Conservation (phyloP, 1,140 invertebrate genomes). For the Musca domestica region DNA sequence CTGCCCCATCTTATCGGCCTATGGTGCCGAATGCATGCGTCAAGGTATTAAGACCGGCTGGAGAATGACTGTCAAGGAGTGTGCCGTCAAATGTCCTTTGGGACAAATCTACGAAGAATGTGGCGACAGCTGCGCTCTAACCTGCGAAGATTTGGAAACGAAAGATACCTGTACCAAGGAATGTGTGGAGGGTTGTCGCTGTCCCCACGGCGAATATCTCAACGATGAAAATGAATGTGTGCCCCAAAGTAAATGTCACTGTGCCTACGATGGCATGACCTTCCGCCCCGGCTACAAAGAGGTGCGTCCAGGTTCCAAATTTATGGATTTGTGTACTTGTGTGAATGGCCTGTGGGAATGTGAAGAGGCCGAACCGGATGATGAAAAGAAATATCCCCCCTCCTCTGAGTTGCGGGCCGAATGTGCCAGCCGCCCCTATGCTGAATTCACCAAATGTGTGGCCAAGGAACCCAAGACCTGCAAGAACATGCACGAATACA, state of each 20-base stretch:
- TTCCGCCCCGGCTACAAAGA: constrained; percentile 75
- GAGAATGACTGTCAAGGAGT: constrained; percentile 74
- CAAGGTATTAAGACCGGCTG: constrained; percentile 71
- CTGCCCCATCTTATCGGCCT: constrained; percentile 76
- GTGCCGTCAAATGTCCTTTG: constrained; percentile 71
- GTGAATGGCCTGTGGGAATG: constrained; percentile 73
- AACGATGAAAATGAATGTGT: constrained; percentile 73
- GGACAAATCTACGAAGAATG: constrained; percentile 80
- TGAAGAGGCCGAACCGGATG: constrained; percentile 60
- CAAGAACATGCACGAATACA: constrained; percentile 72
- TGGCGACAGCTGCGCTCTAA: constrained; percentile 70
- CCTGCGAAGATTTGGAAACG: constrained; percentile 64
- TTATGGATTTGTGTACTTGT: constrained; percentile 73
- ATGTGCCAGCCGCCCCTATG: constrained; percentile 62
- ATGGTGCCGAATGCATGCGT: constrained; percentile 74
- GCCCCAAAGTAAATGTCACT: constrained; percentile 72
- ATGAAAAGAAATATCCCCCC: constrained; percentile 63
- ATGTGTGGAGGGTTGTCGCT: constrained; percentile 87
- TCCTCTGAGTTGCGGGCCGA: constrained; percentile 60
- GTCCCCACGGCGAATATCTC: constrained; percentile 73
- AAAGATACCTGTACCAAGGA: constrained; percentile 41
- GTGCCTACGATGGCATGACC: constrained; percentile 68
- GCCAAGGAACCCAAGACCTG: constrained; percentile 75
- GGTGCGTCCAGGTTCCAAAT: constrained; percentile 64
- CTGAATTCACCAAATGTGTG: constrained; percentile 75